These are phyloP conservation scores for Thera britannica DNA, from an alignment of 2,888 invertebrate species.

Conservation along the genomic window DNA sequence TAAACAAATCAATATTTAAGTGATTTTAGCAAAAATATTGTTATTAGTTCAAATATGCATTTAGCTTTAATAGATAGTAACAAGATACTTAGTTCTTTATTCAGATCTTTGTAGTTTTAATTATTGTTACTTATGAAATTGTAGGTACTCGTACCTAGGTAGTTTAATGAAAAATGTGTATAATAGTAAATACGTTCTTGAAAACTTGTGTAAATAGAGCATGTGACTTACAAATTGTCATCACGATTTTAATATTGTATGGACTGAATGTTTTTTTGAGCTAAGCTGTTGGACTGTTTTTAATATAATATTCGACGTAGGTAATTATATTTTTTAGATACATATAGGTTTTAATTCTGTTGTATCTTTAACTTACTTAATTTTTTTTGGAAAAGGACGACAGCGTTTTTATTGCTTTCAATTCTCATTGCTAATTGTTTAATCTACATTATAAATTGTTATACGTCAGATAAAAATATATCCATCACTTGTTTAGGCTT, in stretches of 20 bases:
- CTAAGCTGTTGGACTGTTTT: constrained; percentile 3
- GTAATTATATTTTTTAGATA: not conserved
- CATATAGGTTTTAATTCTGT: too few relatives aligned
- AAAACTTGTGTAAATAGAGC: constrained; percentile 29
- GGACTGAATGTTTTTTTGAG: constrained; percentile 12
- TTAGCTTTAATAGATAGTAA: constrained; percentile 39
- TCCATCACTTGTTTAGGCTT: too few relatives aligned
- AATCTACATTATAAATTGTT: too few relatives aligned
- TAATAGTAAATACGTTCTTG: constrained; percentile 7
- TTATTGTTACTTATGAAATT: constrained; percentile 5
- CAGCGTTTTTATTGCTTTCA: too few relatives aligned
- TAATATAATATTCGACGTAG: constrained; percentile 10
- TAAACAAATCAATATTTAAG: constrained; percentile 59
- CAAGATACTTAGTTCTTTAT: constrained; percentile 3
- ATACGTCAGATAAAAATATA: too few relatives aligned
- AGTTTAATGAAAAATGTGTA: constrained; percentile 7
- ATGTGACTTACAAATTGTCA: constrained; percentile 10
- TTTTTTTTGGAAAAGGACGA: too few relatives aligned
- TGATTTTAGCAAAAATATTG: constrained; percentile 32
- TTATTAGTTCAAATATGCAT: constrained; percentile 27
- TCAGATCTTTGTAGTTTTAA: constrained; percentile 6
- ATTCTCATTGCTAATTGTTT: too few relatives aligned
- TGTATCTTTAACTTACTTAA: too few relatives aligned
- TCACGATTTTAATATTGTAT: constrained; percentile 11
- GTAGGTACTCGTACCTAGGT: not conserved